Percentiles rank a stretch among this genome's conserved stretches.
Conservation (phyloP, 1,140 invertebrate genomes). For the Atta colombica region DNA sequence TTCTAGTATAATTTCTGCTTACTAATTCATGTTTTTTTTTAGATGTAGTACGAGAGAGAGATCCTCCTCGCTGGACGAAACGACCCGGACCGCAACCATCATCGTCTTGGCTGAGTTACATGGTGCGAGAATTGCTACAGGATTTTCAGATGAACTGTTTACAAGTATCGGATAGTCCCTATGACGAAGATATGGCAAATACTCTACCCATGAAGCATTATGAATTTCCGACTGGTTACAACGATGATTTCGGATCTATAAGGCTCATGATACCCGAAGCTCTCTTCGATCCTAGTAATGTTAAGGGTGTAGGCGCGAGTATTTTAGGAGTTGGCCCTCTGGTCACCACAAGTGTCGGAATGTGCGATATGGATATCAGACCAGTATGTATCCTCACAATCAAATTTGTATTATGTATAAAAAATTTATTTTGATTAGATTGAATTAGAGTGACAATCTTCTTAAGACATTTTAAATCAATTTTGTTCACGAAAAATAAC, state of each 20-base stretch:
- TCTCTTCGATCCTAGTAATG: conserved; percentile 93
- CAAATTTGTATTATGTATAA: conserved; percentile 65
- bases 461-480: background rate
- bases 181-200: conserved; percentile 93
- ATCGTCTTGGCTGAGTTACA: conserved; percentile 95
- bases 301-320: conserved; percentile 87
- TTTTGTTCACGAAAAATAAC: background rate
- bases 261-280: conserved; percentile 96
- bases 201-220: conserved; percentile 95
- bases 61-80: conserved; percentile 93
- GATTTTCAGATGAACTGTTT: conserved; percentile 94
- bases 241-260: conserved; percentile 96
- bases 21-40: background rate
- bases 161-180: conserved; percentile 94
- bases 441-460: background rate
- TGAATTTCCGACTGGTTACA: conserved; percentile 98
- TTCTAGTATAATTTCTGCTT: background rate
- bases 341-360: conserved; percentile 95
- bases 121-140: conserved; percentile 93
- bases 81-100: conserved; percentile 94
- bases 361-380: conserved; percentile 98
- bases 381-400: conserved; percentile 88
- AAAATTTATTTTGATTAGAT: background rate
- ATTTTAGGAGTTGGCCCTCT: conserved; percentile 91
- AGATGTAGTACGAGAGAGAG: conserved; percentile 94